Evolutionary conservation across 2,797 vertebrate species (phyloP), one percentile per base, ranked within the genome.

Genomic region (Paedocypris micromegethes): DNA sequence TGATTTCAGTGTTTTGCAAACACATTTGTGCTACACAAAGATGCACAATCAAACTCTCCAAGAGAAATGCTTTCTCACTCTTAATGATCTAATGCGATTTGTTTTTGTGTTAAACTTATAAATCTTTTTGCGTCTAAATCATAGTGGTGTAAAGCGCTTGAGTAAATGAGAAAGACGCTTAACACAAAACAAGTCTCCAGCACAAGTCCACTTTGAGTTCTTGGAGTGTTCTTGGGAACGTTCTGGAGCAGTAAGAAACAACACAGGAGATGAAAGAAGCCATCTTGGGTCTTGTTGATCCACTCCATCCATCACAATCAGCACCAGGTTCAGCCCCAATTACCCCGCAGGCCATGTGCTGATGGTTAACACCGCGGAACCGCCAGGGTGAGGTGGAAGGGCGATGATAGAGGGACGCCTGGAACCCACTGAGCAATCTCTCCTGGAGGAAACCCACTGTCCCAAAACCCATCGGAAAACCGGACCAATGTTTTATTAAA

Each of bases 271-370:
- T 87, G 81, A 88, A 87, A 86, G 83, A 9, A 71, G 75, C 81
- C 79, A 81, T 70, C 75, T 68, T 73, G 72, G 72, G 67, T 73
- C 80, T 58, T 46, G 58, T 72, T 69, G 60, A 69, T 62, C 66
- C 66, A 70, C 72, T 72, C 72, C 82, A 88, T 90, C 83, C 81
- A 88, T 90, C 88, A 88, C 86, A 88, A 88, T 88, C 84, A 89
- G 84, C 78, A 75, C 81, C 80, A 82, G 81, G 81, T 79, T 79
- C 79, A 60, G 73, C 76, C 76, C 86, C 83, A 87, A 88, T 88
- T 88, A 87, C 81, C 82, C 86, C 85, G 73, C 83, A 82, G 83
- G 86, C 85, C 85, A 86, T 77, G 59, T 78, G 77, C 75, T 86
- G 84, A 87, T 87, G 87, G 86, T 88, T 86, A 86, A 82, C 82